Evolutionary conservation across 35 echinoderm and acorn worm genomes (phyloP).

Genomic region (Anneissia japonica): DNA sequence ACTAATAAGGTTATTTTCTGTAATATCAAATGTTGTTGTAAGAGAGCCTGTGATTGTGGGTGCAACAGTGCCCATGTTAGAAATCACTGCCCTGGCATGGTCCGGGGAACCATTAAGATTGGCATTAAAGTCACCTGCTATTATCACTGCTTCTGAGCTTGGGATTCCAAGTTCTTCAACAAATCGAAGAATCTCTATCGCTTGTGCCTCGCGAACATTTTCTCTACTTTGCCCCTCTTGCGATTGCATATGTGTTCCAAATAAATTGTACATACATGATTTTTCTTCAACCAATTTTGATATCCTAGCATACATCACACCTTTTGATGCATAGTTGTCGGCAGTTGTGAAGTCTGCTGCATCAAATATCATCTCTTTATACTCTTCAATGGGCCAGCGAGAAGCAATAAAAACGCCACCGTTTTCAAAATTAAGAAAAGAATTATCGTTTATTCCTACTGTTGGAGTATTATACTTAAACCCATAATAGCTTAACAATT

Average conservation of each 20-base stretch:
- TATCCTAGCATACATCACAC: constrained; percentile 40
- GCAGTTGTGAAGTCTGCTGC: not conserved
- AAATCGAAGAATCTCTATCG: constrained; percentile 47
- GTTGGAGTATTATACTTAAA: constrained; percentile 37
- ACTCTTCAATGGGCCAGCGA: constrained; percentile 33
- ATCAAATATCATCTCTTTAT: not conserved
- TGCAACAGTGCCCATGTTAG: not conserved
- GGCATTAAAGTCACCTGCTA: constrained; percentile 62
- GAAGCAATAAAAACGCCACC: constrained; percentile 51
- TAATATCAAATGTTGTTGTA: not conserved
- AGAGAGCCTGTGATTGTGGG: not conserved
- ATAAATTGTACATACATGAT: constrained; percentile 36
- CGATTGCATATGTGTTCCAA: constrained; percentile 66
- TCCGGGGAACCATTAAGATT: not conserved
- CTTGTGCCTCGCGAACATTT: constrained; percentile 22
- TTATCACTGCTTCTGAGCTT: constrained; percentile 53
- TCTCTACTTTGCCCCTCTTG: constrained; percentile 17
- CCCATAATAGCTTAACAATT: constrained; percentile 40
- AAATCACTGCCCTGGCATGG: not conserved
- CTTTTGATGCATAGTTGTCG: constrained; percentile 27
- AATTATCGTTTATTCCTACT: not conserved
- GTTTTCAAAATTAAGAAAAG: constrained; percentile 23
- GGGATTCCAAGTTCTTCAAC: constrained; percentile 42
- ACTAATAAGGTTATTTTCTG: not conserved
- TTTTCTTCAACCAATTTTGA: constrained; percentile 26